Percentiles rank a stretch among this genome's conserved stretches.
These are phyloP conservation scores for Agrochola lychnidis DNA, from an alignment of 2,888 invertebrate genomes.

Conservation along the genomic window DNA sequence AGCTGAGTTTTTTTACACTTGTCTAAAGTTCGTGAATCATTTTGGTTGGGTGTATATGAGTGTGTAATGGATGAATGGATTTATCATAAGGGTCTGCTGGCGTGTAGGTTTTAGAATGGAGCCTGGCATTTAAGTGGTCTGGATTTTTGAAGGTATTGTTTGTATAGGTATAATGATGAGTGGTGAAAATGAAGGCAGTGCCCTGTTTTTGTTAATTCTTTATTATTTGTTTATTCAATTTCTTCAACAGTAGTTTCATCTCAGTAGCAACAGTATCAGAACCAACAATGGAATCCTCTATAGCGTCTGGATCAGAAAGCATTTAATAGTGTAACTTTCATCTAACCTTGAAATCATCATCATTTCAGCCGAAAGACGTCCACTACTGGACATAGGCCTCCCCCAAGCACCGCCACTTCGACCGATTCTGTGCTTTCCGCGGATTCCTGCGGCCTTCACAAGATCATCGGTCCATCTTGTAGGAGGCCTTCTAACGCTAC, in stretches of 20 bases:
- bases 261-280: background rate
- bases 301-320: background rate
- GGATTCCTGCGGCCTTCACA: too few relatives aligned
- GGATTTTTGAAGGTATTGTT: constrained; percentile 12
- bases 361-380: too few relatives aligned
- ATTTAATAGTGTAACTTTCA: too few relatives aligned
- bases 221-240: background rate
- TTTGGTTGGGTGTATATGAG: constrained; percentile 20
- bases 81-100: constrained; percentile 13
- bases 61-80: constrained; percentile 43
- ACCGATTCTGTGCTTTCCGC: too few relatives aligned
- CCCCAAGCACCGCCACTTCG: too few relatives aligned
- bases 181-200: background rate
- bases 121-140: background rate
- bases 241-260: background rate
- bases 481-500: too few relatives aligned
- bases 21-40: constrained; percentile 46
- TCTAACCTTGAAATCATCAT: too few relatives aligned
- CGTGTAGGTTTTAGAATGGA: constrained; percentile 22
- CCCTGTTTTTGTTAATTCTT: background rate
- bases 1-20: constrained; percentile 47
- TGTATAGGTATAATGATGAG: background rate
- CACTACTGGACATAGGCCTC: too few relatives aligned
- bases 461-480: too few relatives aligned
- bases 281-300: background rate